phyloP scores from a whole-genome alignment of 2,797 vertebrate species.

The Squalus acanthias region DNA sequence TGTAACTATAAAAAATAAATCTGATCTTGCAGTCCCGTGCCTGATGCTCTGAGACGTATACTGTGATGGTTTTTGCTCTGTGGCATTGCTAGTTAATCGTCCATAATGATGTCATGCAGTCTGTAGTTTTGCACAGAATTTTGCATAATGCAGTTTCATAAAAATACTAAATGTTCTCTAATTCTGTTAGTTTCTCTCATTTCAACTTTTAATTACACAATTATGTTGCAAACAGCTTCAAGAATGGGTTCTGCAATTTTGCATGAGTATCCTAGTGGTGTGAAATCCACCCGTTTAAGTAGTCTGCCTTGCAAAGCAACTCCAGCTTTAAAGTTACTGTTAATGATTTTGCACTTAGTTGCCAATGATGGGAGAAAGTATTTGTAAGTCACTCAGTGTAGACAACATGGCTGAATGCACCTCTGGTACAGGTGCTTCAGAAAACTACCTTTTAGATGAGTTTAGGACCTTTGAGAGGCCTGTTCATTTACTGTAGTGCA shows the following conservation, averaged over 20 bases:
- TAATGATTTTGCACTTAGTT: neutral
- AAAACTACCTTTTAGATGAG: neutral
- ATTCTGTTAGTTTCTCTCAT: no score
- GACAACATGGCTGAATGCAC: neutral
- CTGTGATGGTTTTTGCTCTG: neutral
- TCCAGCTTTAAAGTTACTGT: neutral
- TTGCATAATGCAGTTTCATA: neutral
- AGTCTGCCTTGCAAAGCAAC: neutral
- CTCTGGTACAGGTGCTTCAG: neutral
- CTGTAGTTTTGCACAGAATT: neutral
- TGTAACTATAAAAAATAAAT: no score
- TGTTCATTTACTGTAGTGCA: neutral
- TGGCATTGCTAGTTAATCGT: neutral
- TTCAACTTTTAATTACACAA: no score
- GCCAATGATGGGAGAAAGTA: neutral
- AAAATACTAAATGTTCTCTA: no score
- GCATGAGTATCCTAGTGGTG: no score
- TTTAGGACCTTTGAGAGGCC: neutral
- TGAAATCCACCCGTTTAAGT: no score
- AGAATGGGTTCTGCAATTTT: no score
- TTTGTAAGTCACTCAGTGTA: neutral
- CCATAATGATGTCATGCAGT: neutral
- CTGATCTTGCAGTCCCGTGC: no score
- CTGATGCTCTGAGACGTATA: no score
- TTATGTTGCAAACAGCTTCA: no score